Evolutionary conservation across 2,797 vertebrate genomes (phyloP), one percentile per base, ranked within the genome.

Genomic region (Falco novaeseelandiae): DNA sequence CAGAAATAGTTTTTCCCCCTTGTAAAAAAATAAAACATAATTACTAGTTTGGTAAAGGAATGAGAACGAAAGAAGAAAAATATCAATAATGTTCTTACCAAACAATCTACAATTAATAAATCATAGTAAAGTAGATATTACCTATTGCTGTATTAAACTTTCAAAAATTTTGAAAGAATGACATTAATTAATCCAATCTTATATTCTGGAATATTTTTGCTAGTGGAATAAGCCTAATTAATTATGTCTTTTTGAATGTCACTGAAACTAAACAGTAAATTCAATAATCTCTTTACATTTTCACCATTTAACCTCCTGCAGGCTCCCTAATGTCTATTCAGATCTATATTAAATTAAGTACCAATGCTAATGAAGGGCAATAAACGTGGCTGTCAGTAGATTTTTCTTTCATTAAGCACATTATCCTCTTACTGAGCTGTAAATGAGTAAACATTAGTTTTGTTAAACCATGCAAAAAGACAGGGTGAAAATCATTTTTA

Each of bases 341-440:
- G 98, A 98, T 98, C 98, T 98, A 98, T 98, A 98, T 98, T 99
- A 98, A 98, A 98, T 98, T 98, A 98, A 98, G 98, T 98, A 98
- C 98, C 96, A 98, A 98, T 98, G 98, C 98, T 98, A 98, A 98
- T 98, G 98, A 98, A 98, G 98, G 98, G 98, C 98, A 99, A 98
- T 98, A 98, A 98, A 98, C 96, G 97, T 98, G 97, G 98, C 98
- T 98, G 98, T 98, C 98, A 98, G 98, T 98, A 98, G 97, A 98
- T 98, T 98, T 98, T 98, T 98, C 98, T 98, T 98, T 99, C 98
- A 98, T 98, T 98, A 99, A 98, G 98, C 98, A 98, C 98, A 98
- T 98, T 98, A 98, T 98, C 98, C 97, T 98, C 98, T 98, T 98
- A 98, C 98, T 98, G 98, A 98, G 98, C 98, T 98, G 98, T 95